Evolutionary conservation across 2,888 invertebrate species (phyloP).

Genomic region (Autographa pulchrina): DNA sequence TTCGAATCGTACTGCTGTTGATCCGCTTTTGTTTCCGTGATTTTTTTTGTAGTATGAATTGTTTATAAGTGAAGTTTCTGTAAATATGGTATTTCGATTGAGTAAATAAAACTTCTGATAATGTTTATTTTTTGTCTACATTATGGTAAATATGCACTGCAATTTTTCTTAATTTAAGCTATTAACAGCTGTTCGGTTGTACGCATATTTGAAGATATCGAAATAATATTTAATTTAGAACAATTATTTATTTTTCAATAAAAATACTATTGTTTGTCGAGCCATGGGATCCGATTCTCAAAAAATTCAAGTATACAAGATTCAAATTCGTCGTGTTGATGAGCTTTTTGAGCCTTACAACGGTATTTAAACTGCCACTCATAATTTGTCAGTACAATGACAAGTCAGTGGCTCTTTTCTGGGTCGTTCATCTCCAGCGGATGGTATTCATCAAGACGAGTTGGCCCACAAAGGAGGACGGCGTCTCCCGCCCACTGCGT

Average conservation of each 20-base stretch:
- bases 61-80: slow-evolving; percentile 14
- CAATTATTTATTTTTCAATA: too few relatives aligned
- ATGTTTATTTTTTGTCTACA: slow-evolving; percentile 1
- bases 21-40: slow-evolving; percentile 11
- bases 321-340: slow-evolving; percentile 12
- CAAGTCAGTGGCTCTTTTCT: slow-evolving; percentile 62
- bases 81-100: slow-evolving; percentile 36
- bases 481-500: slow-evolving; percentile 69
- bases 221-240: too few relatives aligned
- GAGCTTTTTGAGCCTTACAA: slow-evolving; percentile 2
- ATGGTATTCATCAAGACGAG: slow-evolving; percentile 70
- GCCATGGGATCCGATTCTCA: neutral
- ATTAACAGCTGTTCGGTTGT: too few relatives aligned
- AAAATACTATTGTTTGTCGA: too few relatives aligned
- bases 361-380: slow-evolving; percentile 34
- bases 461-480: slow-evolving; percentile 71
- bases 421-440: slow-evolving; percentile 67
- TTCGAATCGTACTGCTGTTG: slow-evolving; percentile 41
- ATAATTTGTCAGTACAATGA: slow-evolving; percentile 53
- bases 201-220: too few relatives aligned
- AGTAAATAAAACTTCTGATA: slow-evolving; percentile 1
- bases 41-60: slow-evolving; percentile 17
- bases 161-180: neutral
- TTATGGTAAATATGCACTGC: neutral
- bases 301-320: slow-evolving; percentile 17